A percentile compares a stretch with the other conserved stretches of the same genome.
phyloP scores from a whole-genome alignment of 2,797 vertebrate species.

The Centropyge bicolor region DNA sequence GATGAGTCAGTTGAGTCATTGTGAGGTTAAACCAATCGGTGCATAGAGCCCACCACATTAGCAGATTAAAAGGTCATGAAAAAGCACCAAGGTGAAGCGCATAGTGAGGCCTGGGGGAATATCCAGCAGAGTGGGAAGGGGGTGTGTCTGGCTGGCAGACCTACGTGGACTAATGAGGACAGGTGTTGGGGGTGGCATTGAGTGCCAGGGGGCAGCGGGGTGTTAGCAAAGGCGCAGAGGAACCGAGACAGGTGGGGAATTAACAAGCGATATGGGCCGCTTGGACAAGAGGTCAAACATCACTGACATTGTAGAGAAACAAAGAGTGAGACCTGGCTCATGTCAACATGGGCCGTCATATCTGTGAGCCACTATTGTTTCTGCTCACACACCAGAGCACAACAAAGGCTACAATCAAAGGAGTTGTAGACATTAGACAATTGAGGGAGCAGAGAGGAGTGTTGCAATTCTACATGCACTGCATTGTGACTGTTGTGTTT shows the following conservation, averaged over 20 bases:
- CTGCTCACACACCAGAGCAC: not conserved
- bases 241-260: constrained; percentile 25
- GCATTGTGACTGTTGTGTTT: not conserved
- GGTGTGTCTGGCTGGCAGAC: constrained; percentile 22
- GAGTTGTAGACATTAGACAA: not conserved
- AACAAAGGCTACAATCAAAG: not conserved
- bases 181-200: constrained; percentile 33
- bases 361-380: not conserved
- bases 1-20: constrained; percentile 22
- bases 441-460: not conserved
- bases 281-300: constrained; percentile 8
- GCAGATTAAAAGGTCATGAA: constrained; percentile 49
- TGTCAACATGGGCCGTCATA: not conserved
- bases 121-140: constrained; percentile 26
- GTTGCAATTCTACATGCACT: not conserved
- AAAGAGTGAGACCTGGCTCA: not conserved
- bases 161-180: constrained; percentile 57
- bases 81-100: constrained; percentile 46
- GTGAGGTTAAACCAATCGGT: constrained; percentile 46
- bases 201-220: constrained; percentile 22
- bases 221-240: constrained; percentile 16
- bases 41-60: constrained; percentile 42
- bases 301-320: too few relatives aligned
- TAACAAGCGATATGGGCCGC: constrained; percentile 12
- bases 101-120: constrained; percentile 19